Base-by-base conservation (phyloP, 2,797 vertebrate genomes). In the Siniperca scherzeri region DNA sequence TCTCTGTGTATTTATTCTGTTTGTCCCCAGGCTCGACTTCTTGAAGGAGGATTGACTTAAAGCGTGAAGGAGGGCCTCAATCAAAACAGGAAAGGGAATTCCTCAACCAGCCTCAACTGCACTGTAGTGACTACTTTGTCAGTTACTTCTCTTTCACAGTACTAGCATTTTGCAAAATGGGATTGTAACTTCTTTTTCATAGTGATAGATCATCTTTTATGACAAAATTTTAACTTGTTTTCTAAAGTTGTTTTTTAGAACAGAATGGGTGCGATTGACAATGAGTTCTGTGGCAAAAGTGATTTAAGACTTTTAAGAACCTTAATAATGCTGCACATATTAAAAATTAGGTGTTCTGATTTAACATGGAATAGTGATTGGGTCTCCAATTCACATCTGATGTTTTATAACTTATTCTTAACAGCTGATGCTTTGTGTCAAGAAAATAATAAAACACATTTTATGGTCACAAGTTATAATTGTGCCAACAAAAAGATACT, bases 301-400 rank as follows among this genome's bases (percentile, higher is more conserved):
- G 14, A 78, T 52, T 27, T 2, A n/a, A 66, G n/a, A 40, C 22
- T 42, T 71, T 52, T 14, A 48, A 60, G 11, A 21, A 33, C 30
- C 69, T 33, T 55, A 62, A 62, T 38, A 62, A 27, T 25, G 27
- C 48, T 36, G 62, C 52, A 76, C 19, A 72, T 38, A 69, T 69
- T 36, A 48, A 55, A 69, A 65, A 73, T 57, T 30, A 65, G 38
- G 67, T 52, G 68, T 55, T 68, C 16, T 74, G 55, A 30, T 81
- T 68, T 71, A 78, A 78, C n/a, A 53, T 22, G 14, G 7, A 78
- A 57, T 48, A 61, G 21, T 70, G 40, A 75, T 78, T 46, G 42
- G 17, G 5, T 27, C 21, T 44, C 30, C 5, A 81, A 73, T 73
- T 67, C 52, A 25, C 60, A 40, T 56, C 7, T 8, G 21, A 14